Evolutionary conservation across 2,888 invertebrate genomes (phyloP).

Genomic region (Paralinhomoeus sp.): DNA sequence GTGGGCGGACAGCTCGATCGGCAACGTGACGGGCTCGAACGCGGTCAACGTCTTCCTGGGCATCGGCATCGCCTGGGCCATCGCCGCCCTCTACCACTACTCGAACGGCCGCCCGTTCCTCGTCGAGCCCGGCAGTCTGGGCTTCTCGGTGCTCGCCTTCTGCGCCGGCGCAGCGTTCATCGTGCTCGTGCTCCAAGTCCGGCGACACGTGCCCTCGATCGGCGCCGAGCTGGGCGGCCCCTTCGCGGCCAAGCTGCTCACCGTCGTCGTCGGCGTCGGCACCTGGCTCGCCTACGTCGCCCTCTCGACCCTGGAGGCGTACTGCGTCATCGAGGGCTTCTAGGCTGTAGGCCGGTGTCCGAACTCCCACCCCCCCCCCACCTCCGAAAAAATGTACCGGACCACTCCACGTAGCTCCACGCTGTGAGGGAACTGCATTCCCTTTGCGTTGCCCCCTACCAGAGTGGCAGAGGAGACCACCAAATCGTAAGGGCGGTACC

Average conservation of each 20-base stretch:
- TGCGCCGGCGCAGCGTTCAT: constrained; percentile 57
- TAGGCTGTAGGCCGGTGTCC: no score
- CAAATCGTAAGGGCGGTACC: no score
- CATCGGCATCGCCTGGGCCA: constrained; percentile 35
- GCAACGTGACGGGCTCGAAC: constrained; percentile 91
- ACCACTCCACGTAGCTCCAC: no score
- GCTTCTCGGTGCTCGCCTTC: constrained; percentile 88
- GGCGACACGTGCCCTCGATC: constrained; percentile 15
- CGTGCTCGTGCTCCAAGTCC: constrained; percentile 17
- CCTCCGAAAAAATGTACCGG: no score
- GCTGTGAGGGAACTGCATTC: no score
- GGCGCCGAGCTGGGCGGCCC: constrained; percentile 72
- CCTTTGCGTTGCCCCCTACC: no score
- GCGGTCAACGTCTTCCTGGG: constrained; percentile 98
- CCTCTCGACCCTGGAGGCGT: constrained; percentile 77
- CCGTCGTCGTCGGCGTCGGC: constrained; percentile 52
- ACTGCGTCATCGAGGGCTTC: constrained; percentile 58
- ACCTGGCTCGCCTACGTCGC: constrained; percentile 78
- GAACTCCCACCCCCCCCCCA: no score
- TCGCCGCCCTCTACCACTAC: constrained; percentile 13
- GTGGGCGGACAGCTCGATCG: constrained; percentile 82
- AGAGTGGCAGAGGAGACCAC: no score
- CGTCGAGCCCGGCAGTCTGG: constrained; percentile 58
- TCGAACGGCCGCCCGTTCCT: constrained; percentile 28
- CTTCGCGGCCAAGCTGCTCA: constrained; percentile 44